Percentiles rank a stretch among this genome's conserved stretches.
Evolutionary conservation across 2,888 invertebrate species (phyloP).

Genomic region (Tenodera sinensis): DNA sequence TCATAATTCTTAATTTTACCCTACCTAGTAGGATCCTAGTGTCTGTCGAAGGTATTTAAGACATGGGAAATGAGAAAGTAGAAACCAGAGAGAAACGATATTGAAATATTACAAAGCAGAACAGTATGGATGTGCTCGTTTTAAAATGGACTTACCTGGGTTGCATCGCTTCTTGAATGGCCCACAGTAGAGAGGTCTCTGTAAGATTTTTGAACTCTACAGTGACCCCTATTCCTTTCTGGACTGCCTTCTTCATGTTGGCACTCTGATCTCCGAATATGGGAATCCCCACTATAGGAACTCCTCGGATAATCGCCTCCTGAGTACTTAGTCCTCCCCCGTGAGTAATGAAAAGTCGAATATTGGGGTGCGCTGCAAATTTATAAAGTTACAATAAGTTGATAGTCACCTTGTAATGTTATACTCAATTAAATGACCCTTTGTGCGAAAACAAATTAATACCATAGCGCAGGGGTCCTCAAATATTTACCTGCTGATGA

Average conservation of each 20-base stretch:
- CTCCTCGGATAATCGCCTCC: conserved; percentile 46
- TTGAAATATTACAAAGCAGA: too few species aligned
- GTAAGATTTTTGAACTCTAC: conserved; percentile 42
- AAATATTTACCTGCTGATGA: too few species aligned
- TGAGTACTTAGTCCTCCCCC: conserved; percentile 47
- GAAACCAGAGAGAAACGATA: too few species aligned
- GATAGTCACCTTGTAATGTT: too few species aligned
- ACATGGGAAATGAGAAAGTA: too few species aligned
- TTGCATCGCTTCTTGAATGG: conserved; percentile 42
- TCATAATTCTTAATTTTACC: too few species aligned
- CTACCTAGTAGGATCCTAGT: too few species aligned
- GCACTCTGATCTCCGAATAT: conserved; percentile 48
- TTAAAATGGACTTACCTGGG: neutral
- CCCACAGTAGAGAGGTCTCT: conserved; percentile 36
- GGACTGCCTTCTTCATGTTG: conserved; percentile 43
- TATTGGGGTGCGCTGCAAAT: conserved; percentile 50
- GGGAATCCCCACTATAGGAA: conserved; percentile 48
- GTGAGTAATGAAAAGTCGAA: conserved; percentile 48
- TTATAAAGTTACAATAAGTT: conserved; percentile 26
- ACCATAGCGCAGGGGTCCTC: too few species aligned
- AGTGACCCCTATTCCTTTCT: conserved; percentile 43
- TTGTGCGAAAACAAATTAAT: too few species aligned
- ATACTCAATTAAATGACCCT: too few species aligned
- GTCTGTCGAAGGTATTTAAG: too few species aligned
- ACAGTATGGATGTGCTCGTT: too few species aligned